Percentiles rank a stretch among this genome's conserved stretches.
Evolutionary conservation across 2,797 vertebrate genomes (phyloP).

Genomic region (Lutjanus argentimaculatus): DNA sequence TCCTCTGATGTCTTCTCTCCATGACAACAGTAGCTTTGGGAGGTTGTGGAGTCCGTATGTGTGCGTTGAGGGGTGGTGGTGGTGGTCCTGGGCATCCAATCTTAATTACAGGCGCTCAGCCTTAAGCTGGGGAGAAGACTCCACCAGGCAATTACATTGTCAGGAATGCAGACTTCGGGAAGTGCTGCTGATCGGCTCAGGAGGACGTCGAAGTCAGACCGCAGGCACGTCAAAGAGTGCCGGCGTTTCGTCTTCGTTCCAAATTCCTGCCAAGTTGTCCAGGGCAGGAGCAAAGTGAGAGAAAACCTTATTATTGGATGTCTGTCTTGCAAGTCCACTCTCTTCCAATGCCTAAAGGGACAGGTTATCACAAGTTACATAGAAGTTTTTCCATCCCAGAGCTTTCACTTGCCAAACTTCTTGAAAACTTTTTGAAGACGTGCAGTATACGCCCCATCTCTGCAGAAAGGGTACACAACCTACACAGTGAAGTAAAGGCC

Average conservation of each 20-base stretch:
- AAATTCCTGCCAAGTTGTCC: slow-evolving; percentile 79
- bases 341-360: slow-evolving; percentile 71
- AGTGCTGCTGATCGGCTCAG: slow-evolving; percentile 61
- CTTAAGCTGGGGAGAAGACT: slow-evolving; percentile 74
- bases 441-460: background rate
- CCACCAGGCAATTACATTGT: slow-evolving; percentile 79
- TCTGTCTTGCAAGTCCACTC: slow-evolving; percentile 65
- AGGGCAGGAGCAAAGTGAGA: slow-evolving; percentile 54
- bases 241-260: slow-evolving; percentile 64
- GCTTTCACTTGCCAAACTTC: slow-evolving; percentile 57
- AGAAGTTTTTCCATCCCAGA: slow-evolving; percentile 59
- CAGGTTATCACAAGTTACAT: slow-evolving; percentile 58
- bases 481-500: too few relatives aligned
- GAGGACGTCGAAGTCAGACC: slow-evolving; percentile 69
- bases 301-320: slow-evolving; percentile 67
- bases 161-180: slow-evolving; percentile 64
- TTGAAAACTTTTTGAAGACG: slow-evolving; percentile 37
- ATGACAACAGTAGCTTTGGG: slow-evolving; percentile 81
- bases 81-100: slow-evolving; percentile 79
- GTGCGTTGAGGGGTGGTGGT: slow-evolving; percentile 47
- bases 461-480: background rate
- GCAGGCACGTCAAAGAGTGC: slow-evolving; percentile 64
- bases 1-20: slow-evolving; percentile 68
- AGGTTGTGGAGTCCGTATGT: slow-evolving; percentile 47
- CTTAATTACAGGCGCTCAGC: slow-evolving; percentile 85